Evolutionary conservation across 2,113 vertebrate genomes (phyloP), one percentile per base, ranked within the genome.

Genomic region (Lathamus discolor): DNA sequence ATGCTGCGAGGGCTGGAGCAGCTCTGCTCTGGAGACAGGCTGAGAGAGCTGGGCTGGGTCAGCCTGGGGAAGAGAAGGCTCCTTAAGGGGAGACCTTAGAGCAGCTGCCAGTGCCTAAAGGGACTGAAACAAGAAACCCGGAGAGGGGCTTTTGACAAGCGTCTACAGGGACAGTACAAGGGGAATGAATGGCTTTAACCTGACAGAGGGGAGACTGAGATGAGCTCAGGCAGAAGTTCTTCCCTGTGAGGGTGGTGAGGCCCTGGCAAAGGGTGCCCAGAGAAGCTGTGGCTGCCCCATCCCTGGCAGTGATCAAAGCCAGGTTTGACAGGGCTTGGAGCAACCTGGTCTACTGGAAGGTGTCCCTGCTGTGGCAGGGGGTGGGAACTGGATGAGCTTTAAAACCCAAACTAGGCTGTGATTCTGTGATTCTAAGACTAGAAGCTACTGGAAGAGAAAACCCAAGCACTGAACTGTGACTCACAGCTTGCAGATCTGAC

Each of bases 331-430:
- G 51, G 41, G 67, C 67, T 78, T 6, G 81, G 14, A 67, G 51
- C 9, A 68, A 10, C 35, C 35, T 43, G 43, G 41, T 8, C 10
- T 2, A 33, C 2, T 29, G 62, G 14, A 0, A 67, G 19, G 7
- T 5, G 22, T n/a, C 33, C 62, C 70, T 62, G 33, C 2, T 39
- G 5, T 11, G 70, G 28, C 13, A 17, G 6, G 46, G 18, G 7
- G 20, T 10, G 41, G n/a, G 6, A 0, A 22, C 2, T 27, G n/a
- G 25, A 0, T 13, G 41, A 5, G 5, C 6, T 49, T 3, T 29
- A 1, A 27, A 9, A 24, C 6, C 8, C 17, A 11, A 54, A 5
- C 7, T 8, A 28, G 10, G 8, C 67, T 22, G 52, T 9, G 15
- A 28, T 31, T 17, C 39, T 27, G 13, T 15, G 41, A 7, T 17